phyloP scores from a whole-genome alignment of 2,888 invertebrate species.

The Macaria liturata region DNA sequence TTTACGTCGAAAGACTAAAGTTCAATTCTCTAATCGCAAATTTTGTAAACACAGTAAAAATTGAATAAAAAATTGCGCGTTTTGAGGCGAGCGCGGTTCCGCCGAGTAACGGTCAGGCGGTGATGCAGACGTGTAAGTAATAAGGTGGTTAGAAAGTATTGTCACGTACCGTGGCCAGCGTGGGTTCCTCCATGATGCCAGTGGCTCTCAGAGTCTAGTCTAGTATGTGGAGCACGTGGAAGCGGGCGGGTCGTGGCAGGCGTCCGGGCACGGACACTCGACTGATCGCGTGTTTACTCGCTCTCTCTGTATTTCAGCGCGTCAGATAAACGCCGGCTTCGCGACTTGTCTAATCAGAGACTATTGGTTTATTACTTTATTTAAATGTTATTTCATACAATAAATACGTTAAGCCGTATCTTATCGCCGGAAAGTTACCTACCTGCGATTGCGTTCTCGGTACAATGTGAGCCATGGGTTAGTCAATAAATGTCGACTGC shows the following conservation, averaged over 20 bases:
- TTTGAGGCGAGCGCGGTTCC: slow-evolving; percentile 11
- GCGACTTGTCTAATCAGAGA: slow-evolving; percentile 53
- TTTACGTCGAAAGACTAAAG: slow-evolving; percentile 69
- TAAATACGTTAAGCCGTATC: slow-evolving; percentile 33
- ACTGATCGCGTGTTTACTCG: slow-evolving; percentile 51
- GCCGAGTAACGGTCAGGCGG: slow-evolving; percentile 22
- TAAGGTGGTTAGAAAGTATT: slow-evolving; percentile 34
- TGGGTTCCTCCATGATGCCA: slow-evolving; percentile 42
- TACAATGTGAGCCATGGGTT: slow-evolving; percentile 5
- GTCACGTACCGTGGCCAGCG: slow-evolving; percentile 54
- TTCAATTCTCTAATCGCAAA: slow-evolving; percentile 61
- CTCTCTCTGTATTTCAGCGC: slow-evolving; percentile 50
- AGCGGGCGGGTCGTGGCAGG: slow-evolving; percentile 40
- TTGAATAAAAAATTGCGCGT: slow-evolving; percentile 42
- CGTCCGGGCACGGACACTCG: slow-evolving; percentile 48
- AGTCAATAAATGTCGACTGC: no score
- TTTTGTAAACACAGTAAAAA: slow-evolving; percentile 44
- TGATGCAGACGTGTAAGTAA: slow-evolving; percentile 10
- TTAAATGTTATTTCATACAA: slow-evolving; percentile 33
- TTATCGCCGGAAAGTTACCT: slow-evolving; percentile 25
- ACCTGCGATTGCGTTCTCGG: background rate
- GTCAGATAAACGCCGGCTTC: slow-evolving; percentile 61
- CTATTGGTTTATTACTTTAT: slow-evolving; percentile 41
- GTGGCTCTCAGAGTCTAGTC: slow-evolving; percentile 14
- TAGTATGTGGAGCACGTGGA: slow-evolving; percentile 11